Percentiles rank a stretch among this genome's conserved stretches.
phyloP scores from a whole-genome alignment of 2,888 invertebrate genomes.

The Isoperla grammatica region DNA sequence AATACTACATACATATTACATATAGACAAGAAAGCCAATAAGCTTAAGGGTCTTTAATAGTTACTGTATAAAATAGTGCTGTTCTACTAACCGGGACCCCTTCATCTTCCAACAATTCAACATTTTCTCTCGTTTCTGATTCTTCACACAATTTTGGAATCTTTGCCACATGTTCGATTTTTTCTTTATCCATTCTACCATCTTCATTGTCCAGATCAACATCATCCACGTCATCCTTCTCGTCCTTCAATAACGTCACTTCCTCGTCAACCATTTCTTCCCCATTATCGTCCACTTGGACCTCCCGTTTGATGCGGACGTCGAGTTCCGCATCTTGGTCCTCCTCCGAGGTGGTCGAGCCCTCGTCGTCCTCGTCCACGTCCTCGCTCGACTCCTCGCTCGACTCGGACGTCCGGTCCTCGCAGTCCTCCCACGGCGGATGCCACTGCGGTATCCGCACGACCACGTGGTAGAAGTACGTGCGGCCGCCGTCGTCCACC shows the following conservation, averaged over 20 bases:
- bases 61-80: no score
- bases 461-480: conserved; percentile 87
- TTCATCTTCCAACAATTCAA: no score
- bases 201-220: conserved; percentile 20
- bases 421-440: conserved; percentile 45
- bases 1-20: no score
- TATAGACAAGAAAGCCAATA: no score
- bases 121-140: no score
- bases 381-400: conserved; percentile 25
- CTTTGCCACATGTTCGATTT: no score
- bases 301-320: neutral
- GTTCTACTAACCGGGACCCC: no score
- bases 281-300: conserved; percentile 31
- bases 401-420: conserved; percentile 28
- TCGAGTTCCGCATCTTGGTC: conserved; percentile 36
- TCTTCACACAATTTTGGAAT: no score
- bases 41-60: no score
- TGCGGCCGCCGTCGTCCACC: conserved; percentile 71
- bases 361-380: conserved; percentile 37
- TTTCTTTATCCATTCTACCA: no score
- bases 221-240: neutral
- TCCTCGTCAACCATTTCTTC: conserved; percentile 39
- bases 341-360: conserved; percentile 33
- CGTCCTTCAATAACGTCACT: no score
- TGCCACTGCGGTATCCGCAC: conserved; percentile 73